Base-by-base conservation (phyloP, 2,888 invertebrate genomes). In the Drosophila recens region DNA sequence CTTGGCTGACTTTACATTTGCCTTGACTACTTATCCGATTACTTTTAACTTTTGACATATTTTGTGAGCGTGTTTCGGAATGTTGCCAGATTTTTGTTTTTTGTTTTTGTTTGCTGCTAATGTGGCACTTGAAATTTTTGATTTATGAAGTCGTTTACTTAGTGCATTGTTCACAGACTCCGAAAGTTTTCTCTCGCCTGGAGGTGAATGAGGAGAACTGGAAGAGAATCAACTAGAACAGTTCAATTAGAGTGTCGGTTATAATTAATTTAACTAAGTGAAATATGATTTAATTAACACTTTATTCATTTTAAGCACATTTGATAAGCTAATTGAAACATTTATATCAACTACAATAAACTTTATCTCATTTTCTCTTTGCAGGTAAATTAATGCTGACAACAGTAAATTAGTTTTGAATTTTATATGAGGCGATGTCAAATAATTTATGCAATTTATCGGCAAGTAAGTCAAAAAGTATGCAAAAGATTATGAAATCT, bases 1-100 rank as follows among this genome's bases (percentile, higher is more conserved):
- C 46, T 45, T 36, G 15, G 23, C 45, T 71, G 36, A 10, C 53
- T 23, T 46, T 53, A 30, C 17, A 38, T 58, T 73, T 51, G 58
- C 48, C 53, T 43, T 54, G 73, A 66, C 73, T 66, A 78, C 78
- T 80, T 81, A 78, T 58, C 65, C 79, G 79, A 79, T 79, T 79
- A 82, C 75, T 80, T 79, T 82, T 80, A 69, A 82, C 82, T 82
- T 75, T 75, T 79, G 82, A 79, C 79, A 79, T 82, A 71, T 79
- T 82, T 72, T 62, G 59, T 74, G 67, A 63, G 68, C 66, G 66
- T 61, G 65, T 59, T 54, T 57, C 73, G 78, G 73, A 79, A 80
- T 82, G 80, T 79, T 80, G 80, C 80, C 82, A 82, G 82, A 80
- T 66, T 80, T 72, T 67, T 61, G 27, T 63, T 78, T 68, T 17